Conservation (phyloP, 2,797 vertebrate genomes). For the Bucorvus abyssinicus region DNA sequence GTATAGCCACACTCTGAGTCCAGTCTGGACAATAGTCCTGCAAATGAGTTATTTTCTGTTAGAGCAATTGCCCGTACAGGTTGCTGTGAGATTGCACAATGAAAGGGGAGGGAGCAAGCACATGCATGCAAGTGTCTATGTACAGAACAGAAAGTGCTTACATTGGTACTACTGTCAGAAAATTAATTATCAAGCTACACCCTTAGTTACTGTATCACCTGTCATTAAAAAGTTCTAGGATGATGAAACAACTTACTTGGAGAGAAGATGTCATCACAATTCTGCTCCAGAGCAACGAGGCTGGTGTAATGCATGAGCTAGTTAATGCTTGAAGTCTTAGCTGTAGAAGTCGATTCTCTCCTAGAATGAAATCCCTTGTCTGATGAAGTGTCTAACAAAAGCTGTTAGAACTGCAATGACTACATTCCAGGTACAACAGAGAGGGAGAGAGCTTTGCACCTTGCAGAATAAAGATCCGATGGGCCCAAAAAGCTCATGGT, state of each 20-base stretch:
- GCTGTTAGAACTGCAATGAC: not conserved
- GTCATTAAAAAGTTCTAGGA: conserved; percentile 4
- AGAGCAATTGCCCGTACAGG: not conserved
- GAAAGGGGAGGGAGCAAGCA: conserved; percentile 7
- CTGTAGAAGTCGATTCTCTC: not conserved
- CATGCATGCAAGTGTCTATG: not conserved
- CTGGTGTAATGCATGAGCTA: not conserved
- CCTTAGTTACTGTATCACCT: conserved; percentile 36
- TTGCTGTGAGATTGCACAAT: not conserved
- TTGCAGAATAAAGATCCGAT: not conserved
- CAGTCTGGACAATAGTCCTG: not conserved
- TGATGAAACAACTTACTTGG: not conserved
- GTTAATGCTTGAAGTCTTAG: not conserved
- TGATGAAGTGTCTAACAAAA: not conserved
- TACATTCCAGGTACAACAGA: not conserved
- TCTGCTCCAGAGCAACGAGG: not conserved
- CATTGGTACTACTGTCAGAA: not conserved
- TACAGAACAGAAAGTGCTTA: not conserved
- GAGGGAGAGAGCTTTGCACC: not conserved
- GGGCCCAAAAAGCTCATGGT: not conserved
- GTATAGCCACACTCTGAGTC: not conserved
- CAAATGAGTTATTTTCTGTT: not conserved
- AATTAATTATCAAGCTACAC: conserved; percentile 38
- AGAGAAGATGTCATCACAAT: not conserved
- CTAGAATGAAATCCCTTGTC: not conserved